These are phyloP conservation scores for Forbesichthys agassizii DNA, from an alignment of 2,113 vertebrate genomes.

Conservation along the genomic window DNA sequence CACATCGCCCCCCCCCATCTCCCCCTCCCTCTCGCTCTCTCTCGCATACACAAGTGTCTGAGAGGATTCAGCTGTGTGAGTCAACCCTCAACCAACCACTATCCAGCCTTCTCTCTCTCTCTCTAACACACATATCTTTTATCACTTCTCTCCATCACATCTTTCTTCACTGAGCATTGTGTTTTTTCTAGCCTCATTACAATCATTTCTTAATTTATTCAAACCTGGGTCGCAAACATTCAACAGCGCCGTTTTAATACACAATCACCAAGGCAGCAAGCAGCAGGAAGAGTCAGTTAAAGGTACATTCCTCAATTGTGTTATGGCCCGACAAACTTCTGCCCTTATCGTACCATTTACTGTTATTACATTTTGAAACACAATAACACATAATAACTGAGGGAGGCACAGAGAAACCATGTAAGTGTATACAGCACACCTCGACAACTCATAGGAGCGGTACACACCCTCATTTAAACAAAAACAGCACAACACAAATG, in stretches of 20 bases:
- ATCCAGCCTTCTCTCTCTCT: slow-evolving; percentile 34
- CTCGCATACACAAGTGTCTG: slow-evolving; percentile 38
- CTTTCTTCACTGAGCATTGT: background rate
- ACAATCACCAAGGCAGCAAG: slow-evolving; percentile 35
- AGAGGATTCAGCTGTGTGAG: slow-evolving; percentile 68
- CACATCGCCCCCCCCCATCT: slow-evolving; percentile 20
- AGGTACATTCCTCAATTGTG: no score
- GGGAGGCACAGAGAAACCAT: no score
- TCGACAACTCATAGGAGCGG: no score
- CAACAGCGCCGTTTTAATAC: slow-evolving; percentile 46
- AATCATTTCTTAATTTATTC: slow-evolving; percentile 68
- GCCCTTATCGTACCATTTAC: background rate
- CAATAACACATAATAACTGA: no score
- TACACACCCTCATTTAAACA: no score
- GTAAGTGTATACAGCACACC: no score
- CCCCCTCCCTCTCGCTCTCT: slow-evolving; percentile 11
- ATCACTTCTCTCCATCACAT: slow-evolving; percentile 31
- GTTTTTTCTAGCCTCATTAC: slow-evolving; percentile 56
- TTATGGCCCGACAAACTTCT: background rate
- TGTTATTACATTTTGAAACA: no score
- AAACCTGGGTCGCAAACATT: slow-evolving; percentile 56
- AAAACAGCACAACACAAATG: no score
- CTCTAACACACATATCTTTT: background rate
- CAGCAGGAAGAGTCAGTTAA: slow-evolving; percentile 2
- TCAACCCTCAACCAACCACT: slow-evolving; percentile 55